phyloP scores from a whole-genome alignment of 2,888 invertebrate species.

The Hypsopygia costalis region DNA sequence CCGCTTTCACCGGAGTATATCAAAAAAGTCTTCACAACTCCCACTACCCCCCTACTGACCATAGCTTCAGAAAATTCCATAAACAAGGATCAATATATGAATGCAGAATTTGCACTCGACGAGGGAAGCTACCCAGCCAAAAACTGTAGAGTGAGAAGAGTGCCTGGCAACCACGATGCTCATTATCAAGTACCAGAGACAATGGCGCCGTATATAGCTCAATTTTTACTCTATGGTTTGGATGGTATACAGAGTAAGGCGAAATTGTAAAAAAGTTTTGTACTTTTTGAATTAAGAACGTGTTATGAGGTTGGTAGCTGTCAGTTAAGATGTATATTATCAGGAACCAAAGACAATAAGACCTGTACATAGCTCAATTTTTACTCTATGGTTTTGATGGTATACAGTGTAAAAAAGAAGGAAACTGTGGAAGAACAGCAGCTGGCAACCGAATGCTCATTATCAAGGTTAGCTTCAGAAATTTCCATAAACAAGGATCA shows the following conservation, averaged over 20 bases:
- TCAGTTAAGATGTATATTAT: too few relatives aligned
- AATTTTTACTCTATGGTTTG: conserved; percentile 3
- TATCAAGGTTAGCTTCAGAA: background rate
- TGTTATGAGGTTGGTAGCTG: too few relatives aligned
- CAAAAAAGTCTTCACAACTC: background rate
- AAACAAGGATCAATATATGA: background rate
- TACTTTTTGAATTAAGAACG: too few relatives aligned
- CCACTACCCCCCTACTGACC: background rate
- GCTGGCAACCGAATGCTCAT: too few relatives aligned
- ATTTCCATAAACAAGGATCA: background rate
- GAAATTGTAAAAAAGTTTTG: conserved; percentile 1
- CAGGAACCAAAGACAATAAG: too few relatives aligned
- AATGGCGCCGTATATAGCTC: background rate
- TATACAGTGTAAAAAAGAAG: too few relatives aligned
- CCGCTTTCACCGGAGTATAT: conserved; percentile 1
- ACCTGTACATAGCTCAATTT: too few relatives aligned
- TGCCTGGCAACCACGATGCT: conserved; percentile 1
- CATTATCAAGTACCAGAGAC: conserved; percentile 1
- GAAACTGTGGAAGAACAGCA: too few relatives aligned
- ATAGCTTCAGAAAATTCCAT: background rate
- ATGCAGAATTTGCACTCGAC: background rate
- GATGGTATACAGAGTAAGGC: conserved; percentile 3
- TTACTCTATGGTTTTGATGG: conserved; percentile 3
- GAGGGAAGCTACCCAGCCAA: background rate
- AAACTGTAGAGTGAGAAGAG: background rate